These are phyloP conservation scores for Oikopleura albicans DNA, from an alignment of 23 tunicate species.

Conservation along the genomic window DNA sequence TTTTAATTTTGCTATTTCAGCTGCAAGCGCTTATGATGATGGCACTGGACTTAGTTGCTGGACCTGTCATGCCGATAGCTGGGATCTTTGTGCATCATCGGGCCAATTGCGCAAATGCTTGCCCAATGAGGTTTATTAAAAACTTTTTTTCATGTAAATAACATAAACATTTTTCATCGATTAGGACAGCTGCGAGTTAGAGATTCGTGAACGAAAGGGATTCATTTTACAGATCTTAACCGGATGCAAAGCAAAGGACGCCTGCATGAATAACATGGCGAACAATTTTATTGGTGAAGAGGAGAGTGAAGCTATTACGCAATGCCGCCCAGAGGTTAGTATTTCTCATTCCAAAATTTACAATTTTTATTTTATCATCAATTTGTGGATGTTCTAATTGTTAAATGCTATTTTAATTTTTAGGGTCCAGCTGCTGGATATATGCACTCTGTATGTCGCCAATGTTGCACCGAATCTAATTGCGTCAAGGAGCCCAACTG, in stretches of 20 bases:
- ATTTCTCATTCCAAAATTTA: not conserved
- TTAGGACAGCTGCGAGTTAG: slow-evolving; percentile 7
- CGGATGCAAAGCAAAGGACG: slow-evolving; percentile 15
- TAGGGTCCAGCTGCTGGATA: no score
- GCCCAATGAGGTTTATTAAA: not conserved
- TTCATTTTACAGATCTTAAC: not conserved
- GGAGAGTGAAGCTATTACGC: not conserved
- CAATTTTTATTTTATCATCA: no score
- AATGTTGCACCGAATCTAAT: no score
- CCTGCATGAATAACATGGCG: not conserved
- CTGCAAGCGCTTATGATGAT: not conserved
- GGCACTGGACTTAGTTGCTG: not conserved
- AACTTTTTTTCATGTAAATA: not conserved
- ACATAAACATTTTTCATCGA: not conserved
- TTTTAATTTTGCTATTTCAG: no score
- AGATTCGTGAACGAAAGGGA: not conserved
- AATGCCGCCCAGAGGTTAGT: not conserved
- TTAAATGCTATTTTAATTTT: no score
- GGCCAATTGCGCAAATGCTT: not conserved
- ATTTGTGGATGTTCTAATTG: no score
- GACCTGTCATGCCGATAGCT: not conserved
- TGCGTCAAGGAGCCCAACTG: no score
- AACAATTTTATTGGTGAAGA: not conserved
- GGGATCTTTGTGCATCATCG: not conserved
- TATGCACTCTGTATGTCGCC: no score